Base-by-base conservation (phyloP, 2,113 vertebrate species). In the Triplophysa siluroides region DNA sequence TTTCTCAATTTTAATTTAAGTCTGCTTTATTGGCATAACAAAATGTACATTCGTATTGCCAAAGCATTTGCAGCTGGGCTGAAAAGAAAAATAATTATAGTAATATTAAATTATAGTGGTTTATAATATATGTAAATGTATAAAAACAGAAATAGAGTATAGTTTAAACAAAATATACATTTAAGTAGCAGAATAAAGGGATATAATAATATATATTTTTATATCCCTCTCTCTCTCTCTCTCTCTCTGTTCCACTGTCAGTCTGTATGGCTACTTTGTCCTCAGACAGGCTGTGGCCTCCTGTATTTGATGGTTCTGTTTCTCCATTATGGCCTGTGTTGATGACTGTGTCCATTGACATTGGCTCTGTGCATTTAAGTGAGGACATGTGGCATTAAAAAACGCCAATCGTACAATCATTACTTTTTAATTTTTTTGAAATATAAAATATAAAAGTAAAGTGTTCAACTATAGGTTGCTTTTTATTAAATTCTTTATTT, bases 211-310 rank as follows among this genome's bases (percentile, higher is more conserved):
- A 29, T 29, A 29, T 83, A 76, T 79, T 84, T 83, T 69, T 13
- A 18, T 86, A 79, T 87, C 81, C 85, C 60, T 38, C 33, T 38
- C 33, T 38, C 63, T 47, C 33, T 29, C 72, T 63, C 52, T 83
- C 84, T 77, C 47, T 83, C 84, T 86, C 88, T 88, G 89, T 84
- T 91, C 88, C 88, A 89, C 87, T 88, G 89, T 84, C 86, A 78
- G 82, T 85, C 86, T 91, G 92, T 92, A 92, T 91, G 85, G 89
- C 88, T 85, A 86, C 86, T 92, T 91, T 88, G 90, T 92, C 89
- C 90, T 92, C 87, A 87, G 12, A 52, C 73, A 45, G 87, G 84
- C 87, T 85, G 86, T 88, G 87, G 85, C 76, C 85, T 71, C 63
- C 16, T 83, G 68, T 71, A 78, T 77, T 88, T 90, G 89, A 92